These are phyloP conservation scores for Phoenicopterus ruber DNA, from an alignment of 2,113 vertebrate species.

Conservation along the genomic window DNA sequence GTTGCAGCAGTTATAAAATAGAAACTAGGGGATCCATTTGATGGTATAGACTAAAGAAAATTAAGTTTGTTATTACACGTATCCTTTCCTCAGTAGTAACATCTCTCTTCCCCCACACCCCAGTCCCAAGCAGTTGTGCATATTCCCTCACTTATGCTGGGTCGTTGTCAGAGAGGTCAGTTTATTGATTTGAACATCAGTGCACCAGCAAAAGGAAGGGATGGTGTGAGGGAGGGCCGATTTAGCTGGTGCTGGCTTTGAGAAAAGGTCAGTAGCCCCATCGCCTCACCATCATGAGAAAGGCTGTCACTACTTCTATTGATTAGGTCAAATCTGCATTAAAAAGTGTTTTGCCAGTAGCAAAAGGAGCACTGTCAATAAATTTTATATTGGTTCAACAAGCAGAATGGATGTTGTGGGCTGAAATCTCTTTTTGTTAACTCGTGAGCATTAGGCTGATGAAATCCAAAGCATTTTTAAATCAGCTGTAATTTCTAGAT, in stretches of 20 bases:
- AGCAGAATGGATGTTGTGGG: background rate
- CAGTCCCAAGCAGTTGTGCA: accelerated
- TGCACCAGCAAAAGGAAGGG: background rate
- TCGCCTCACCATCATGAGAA: background rate
- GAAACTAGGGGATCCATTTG: background rate
- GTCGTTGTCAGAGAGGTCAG: background rate
- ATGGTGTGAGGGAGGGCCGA: background rate
- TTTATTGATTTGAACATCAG: background rate
- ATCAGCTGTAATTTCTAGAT: background rate
- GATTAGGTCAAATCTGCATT: conserved; percentile 4
- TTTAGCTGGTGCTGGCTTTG: background rate
- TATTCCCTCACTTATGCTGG: background rate
- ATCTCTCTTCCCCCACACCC: background rate
- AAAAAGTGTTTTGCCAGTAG: background rate
- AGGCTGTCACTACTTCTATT: background rate
- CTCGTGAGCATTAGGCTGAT: background rate
- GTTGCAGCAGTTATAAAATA: background rate
- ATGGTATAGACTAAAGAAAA: background rate
- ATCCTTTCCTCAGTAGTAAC: background rate
- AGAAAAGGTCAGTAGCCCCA: background rate
- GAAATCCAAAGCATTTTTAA: background rate
- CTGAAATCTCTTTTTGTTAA: background rate
- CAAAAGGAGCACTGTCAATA: background rate
- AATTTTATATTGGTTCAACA: background rate
- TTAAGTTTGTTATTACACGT: background rate